Base-by-base conservation (phyloP, 2,888 invertebrate genomes). In the Thecophora atra region DNA sequence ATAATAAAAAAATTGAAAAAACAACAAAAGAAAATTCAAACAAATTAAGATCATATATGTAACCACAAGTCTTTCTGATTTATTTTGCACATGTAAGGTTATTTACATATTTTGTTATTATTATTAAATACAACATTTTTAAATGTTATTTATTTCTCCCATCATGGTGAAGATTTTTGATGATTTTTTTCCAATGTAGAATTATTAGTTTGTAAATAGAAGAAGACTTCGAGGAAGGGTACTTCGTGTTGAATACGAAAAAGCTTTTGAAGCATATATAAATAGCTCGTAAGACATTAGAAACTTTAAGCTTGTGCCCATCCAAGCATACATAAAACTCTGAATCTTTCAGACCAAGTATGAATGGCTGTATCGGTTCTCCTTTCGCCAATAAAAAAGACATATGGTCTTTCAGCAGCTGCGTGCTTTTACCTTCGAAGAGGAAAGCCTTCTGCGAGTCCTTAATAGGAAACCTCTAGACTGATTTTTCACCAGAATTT, bases 271-370 rank as follows among this genome's bases (percentile, higher is more conserved):
- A 28, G 13, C 68, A 68, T 21, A 58, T 68, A 47, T 42, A 37
- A n/a, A 60, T 56, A 28, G 60, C 69, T n/a, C 69, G 37, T 26
- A 69, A 60, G 24, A 58, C n/a, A 60, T 69, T 60, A 26, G 56
- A 58, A 44, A 69, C 62, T 51, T 30, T 30, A 1, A 70, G 24
- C 58, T 30, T 60, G 11, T 70, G 62, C 37, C 62, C 62, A 28
- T 69, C 69, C 44, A 69, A 47, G 60, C 54, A 69, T 44, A 69
- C 69, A n/a, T 37, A 70, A 52, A 54, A 42, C 42, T 69, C 69
- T 42, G 58, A 5, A 30, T 68, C 52, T 52, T 56, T 56, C 8
- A 52, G 24, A n/a, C 37, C 17, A 37, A 68, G 58, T n/a, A 68
- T 68, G 8, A 70, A 68, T n/a, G n/a, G n/a, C n/a, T n/a, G n/a